Percentiles rank a stretch among this genome's conserved stretches.
phyloP scores from a whole-genome alignment of 2,113 vertebrate genomes.

The Dicrurus megarhynchus region DNA sequence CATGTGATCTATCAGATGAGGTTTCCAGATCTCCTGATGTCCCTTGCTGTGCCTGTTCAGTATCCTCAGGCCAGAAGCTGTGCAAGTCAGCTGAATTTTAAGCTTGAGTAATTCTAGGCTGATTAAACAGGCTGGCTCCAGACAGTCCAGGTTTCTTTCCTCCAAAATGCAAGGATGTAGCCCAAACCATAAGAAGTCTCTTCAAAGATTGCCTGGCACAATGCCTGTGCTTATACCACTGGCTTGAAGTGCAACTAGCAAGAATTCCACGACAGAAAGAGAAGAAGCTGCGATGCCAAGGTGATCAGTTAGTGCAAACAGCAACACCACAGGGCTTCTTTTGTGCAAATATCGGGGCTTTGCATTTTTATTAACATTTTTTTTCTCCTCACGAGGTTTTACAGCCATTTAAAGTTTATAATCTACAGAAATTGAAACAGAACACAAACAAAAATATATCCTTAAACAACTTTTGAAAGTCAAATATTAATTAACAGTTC shows the following conservation, averaged over 20 bases:
- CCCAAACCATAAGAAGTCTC: slow-evolving; percentile 49
- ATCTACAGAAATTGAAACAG: slow-evolving; percentile 80
- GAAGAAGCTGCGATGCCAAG: not conserved
- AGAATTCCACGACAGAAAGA: not conserved
- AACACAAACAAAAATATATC: slow-evolving; percentile 82
- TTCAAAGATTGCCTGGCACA: slow-evolving; percentile 11
- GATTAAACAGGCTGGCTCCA: slow-evolving; percentile 59
- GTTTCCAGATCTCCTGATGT: slow-evolving; percentile 4
- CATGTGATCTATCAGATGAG: slow-evolving; percentile 45
- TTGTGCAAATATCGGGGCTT: slow-evolving; percentile 76
- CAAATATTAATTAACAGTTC: slow-evolving; percentile 73
- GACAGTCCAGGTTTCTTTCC: slow-evolving; percentile 28
- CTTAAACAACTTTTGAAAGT: slow-evolving; percentile 76
- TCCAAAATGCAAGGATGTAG: slow-evolving; percentile 33
- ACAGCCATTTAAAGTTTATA: slow-evolving; percentile 79
- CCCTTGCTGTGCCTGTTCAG: slow-evolving; percentile 1
- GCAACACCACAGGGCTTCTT: slow-evolving; percentile 52
- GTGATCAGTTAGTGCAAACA: slow-evolving; percentile 42
- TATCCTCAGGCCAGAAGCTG: slow-evolving; percentile 40
- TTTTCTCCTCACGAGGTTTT: slow-evolving; percentile 71
- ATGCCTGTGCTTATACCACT: slow-evolving; percentile 27
- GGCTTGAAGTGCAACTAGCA: not conserved
- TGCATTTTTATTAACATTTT: slow-evolving; percentile 80
- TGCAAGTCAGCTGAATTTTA: slow-evolving; percentile 58
- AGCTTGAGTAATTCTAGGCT: slow-evolving; percentile 50